These are phyloP conservation scores for Zaprionus taronus DNA, from an alignment of 1,140 invertebrate species.

Conservation along the genomic window DNA sequence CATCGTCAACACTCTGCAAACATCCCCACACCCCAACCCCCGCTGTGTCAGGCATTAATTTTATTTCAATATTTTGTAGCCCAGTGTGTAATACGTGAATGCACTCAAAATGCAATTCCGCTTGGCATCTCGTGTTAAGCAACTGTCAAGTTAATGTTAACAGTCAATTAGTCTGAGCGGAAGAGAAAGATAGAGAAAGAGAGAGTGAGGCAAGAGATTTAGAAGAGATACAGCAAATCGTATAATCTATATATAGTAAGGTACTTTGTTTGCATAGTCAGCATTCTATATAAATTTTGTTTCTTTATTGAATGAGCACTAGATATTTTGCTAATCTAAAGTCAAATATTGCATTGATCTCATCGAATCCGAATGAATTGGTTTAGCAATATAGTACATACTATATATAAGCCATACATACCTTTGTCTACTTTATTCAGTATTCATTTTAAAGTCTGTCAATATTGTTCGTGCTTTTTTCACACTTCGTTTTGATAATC, in stretches of 20 bases:
- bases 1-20: conserved; percentile 2
- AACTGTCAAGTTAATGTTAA: conserved; percentile 3
- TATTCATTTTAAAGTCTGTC: not conserved
- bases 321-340: too few species aligned
- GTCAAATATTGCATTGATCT: too few species aligned
- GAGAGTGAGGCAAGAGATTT: not conserved
- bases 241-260: too few species aligned
- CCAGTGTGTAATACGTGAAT: not conserved
- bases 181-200: not conserved
- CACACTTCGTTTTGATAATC: not conserved
- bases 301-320: not conserved
- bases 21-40: not conserved
- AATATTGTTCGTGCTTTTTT: not conserved
- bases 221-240: not conserved
- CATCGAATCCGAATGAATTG: too few species aligned
- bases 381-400: too few species aligned
- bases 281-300: not conserved
- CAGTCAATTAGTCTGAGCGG: not conserved
- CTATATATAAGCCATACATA: too few species aligned
- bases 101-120: conserved; percentile 1
- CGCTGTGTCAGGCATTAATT: not conserved
- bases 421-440: too few species aligned
- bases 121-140: not conserved
- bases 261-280: too few species aligned
- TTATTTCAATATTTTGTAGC: conserved; percentile 10